Percentiles rank a stretch among this genome's conserved stretches.
Evolutionary conservation across 2,888 invertebrate species (phyloP).

Genomic region (Mimumesa dahlbomi): DNA sequence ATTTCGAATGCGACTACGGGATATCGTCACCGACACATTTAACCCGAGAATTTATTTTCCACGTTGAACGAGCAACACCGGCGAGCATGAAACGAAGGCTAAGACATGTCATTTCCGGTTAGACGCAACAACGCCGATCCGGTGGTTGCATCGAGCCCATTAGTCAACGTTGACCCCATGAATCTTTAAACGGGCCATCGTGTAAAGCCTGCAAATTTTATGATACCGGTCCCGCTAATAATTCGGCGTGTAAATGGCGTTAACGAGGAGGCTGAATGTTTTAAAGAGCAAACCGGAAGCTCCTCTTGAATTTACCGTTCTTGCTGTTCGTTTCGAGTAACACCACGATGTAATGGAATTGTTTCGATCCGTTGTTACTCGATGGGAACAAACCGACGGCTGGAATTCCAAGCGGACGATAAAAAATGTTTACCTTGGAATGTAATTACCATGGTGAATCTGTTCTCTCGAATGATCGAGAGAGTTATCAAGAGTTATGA

Average conservation of each 20-base stretch:
- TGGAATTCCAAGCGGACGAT: too few species aligned
- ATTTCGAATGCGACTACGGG: too few species aligned
- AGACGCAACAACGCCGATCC: not conserved
- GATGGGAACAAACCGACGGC: too few species aligned
- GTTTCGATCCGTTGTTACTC: not conserved
- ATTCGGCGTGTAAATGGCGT: not conserved
- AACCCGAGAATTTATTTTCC: too few species aligned
- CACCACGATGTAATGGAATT: not conserved
- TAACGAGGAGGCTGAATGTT: not conserved
- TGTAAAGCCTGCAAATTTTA: not conserved
- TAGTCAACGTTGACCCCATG: not conserved
- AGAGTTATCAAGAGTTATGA: not conserved
- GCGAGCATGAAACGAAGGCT: too few species aligned
- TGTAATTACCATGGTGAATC: not conserved
- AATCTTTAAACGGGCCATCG: slow-evolving; percentile 2
- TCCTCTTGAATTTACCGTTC: not conserved
- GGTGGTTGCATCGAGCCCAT: slow-evolving; percentile 4
- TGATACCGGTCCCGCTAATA: not conserved
- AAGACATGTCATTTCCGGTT: not conserved
- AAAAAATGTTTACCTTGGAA: too few species aligned
- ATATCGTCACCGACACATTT: too few species aligned
- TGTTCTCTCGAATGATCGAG: too few species aligned
- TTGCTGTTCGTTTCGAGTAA: not conserved
- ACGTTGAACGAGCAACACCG: too few species aligned
- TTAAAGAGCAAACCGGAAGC: not conserved